Evolutionary conservation across 2,888 invertebrate species (phyloP).

Genomic region (Parelbella ahira): DNA sequence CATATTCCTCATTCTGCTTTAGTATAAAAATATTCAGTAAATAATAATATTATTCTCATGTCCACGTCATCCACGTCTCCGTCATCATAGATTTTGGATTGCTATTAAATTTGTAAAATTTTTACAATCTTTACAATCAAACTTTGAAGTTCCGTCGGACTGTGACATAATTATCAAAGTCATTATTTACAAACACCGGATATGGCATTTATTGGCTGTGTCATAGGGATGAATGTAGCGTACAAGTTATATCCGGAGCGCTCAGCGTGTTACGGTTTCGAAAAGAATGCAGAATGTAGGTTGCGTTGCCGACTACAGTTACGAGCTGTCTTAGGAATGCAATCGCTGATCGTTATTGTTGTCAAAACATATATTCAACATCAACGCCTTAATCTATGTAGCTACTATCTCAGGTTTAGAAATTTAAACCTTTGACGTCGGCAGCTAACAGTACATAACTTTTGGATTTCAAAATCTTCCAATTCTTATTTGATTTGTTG

Average conservation of each 20-base stretch:
- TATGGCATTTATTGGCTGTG: constrained; percentile 61
- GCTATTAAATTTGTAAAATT: too few relatives aligned
- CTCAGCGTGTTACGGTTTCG: constrained; percentile 78
- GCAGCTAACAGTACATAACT: too few relatives aligned
- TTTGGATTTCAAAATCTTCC: too few relatives aligned
- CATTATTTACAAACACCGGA: constrained; percentile 63
- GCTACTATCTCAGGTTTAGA: too few relatives aligned
- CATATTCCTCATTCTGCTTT: too few relatives aligned
- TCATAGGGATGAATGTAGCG: constrained; percentile 64
- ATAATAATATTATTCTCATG: too few relatives aligned
- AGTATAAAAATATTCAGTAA: too few relatives aligned
- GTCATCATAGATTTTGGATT: too few relatives aligned
- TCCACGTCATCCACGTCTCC: too few relatives aligned
- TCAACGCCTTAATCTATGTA: constrained; percentile 8
- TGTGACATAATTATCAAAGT: constrained; percentile 36
- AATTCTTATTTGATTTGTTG: too few relatives aligned
- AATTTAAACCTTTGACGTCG: too few relatives aligned
- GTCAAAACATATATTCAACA: constrained; percentile 35
- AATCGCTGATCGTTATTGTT: constrained; percentile 60
- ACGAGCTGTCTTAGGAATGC: constrained; percentile 67
- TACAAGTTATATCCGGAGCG: constrained; percentile 72
- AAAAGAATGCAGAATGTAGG: constrained; percentile 80
- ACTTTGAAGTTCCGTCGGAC: not conserved
- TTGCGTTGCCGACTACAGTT: constrained; percentile 75
- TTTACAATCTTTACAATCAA: too few relatives aligned